Evolutionary conservation across 2,888 invertebrate species (phyloP), one percentile per base, ranked within the genome.

Genomic region (Melanchra persicariae): DNA sequence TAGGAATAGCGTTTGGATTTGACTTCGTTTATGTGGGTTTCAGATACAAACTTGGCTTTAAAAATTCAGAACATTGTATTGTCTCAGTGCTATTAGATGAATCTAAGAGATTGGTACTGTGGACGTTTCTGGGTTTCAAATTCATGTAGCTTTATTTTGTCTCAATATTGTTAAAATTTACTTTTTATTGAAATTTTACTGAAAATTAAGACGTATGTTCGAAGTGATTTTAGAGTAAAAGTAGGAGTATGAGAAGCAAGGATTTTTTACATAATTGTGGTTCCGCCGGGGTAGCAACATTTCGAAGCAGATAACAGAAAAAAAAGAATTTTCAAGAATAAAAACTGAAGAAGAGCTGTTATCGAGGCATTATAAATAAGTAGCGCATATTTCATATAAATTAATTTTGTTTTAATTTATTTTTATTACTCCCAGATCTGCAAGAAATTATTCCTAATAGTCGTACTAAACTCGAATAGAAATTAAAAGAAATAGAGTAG

Each of bases 401-500:
- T n/a, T n/a, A n/a, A n/a, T n/a, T n/a, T n/a, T n/a, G n/a, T 24
- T 54, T 47, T 2, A 0, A 55, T 49, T 76, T 40, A 0, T 51
- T 43, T 24, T 51, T 55, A 67, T 55, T 34, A 55, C n/a, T 57
- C 72, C 47, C 72, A 34, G 17, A 49, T 0, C n/a, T 37, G 6
- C 43, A 37, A n/a, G 2, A 77, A 77, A 45, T 49, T 34, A 22
- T 17, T 57, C 34, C 6, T 40, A 15, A 24, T 24, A 47, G 4
- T n/a, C 2, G 1, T 37, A 49, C 7, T 19, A 19, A 30, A 2
- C 15, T 15, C 34, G 4, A 59, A 43, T 37, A 34, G 7, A 60
- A 68, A 58, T 61, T 19, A 45, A 54, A 58, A 52, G 17, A 51
- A 70, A 43, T 26, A 60, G 57, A 77, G 51, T n/a, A 57, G 60